phyloP scores from a whole-genome alignment of 2,797 vertebrate species.

The Rachycentron canadum region DNA sequence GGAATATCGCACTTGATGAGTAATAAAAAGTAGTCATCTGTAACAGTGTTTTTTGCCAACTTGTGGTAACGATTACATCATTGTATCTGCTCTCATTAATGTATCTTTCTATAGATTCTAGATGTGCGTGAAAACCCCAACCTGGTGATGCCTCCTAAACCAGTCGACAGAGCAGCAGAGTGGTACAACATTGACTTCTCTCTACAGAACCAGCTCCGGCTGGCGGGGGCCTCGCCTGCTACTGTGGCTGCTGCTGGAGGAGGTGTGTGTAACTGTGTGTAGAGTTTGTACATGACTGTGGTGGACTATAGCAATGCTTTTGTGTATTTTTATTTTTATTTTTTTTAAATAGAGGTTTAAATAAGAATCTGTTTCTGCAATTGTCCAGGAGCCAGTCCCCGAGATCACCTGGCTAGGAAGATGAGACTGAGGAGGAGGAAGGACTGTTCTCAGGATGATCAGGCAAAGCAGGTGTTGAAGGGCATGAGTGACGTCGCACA shows the following conservation, averaged over 20 bases:
- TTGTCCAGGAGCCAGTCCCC: slow-evolving; percentile 87
- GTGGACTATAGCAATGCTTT: background rate
- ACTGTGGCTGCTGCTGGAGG: slow-evolving; percentile 92
- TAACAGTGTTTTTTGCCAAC: background rate
- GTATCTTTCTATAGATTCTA: slow-evolving; percentile 84
- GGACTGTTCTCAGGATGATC: slow-evolving; percentile 94
- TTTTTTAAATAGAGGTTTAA: background rate
- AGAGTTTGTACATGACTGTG: background rate
- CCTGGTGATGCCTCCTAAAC: slow-evolving; percentile 98
- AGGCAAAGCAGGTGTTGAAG: slow-evolving; percentile 98
- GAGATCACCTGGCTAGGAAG: slow-evolving; percentile 94
- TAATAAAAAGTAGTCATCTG: background rate
- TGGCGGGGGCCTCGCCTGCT: slow-evolving; percentile 95
- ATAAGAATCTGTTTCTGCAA: slow-evolving; percentile 2
- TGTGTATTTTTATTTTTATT: background rate
- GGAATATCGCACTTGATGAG: too few relatives aligned
- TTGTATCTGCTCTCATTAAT: background rate
- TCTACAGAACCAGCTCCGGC: slow-evolving; percentile 95
- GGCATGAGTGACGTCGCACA: slow-evolving; percentile 97
- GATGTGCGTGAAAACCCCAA: slow-evolving; percentile 97
- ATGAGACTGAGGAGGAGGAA: slow-evolving; percentile 95
- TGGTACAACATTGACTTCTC: slow-evolving; percentile 99
- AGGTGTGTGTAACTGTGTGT: slow-evolving; percentile 72
- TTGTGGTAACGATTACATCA: background rate
- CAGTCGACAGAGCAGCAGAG: slow-evolving; percentile 89